phyloP scores from a whole-genome alignment of 2,888 invertebrate species.

The Pristionchus japonicus region DNA sequence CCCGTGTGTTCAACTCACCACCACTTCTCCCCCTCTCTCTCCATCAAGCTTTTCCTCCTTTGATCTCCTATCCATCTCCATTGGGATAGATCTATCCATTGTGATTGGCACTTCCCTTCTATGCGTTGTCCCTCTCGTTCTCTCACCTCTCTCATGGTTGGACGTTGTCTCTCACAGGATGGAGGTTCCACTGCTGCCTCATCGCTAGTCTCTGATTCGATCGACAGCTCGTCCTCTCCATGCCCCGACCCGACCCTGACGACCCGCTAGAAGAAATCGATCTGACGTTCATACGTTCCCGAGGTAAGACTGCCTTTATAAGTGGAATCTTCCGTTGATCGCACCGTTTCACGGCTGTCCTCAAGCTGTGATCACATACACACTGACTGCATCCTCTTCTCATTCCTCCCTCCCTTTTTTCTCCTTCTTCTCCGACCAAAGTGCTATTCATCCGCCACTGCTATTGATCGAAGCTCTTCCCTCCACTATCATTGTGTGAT shows the following conservation, averaged over 20 bases:
- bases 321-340: not conserved
- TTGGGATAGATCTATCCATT: not conserved
- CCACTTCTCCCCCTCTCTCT: not conserved
- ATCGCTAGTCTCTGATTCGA: conserved; percentile 32
- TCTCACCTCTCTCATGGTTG: not conserved
- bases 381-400: not conserved
- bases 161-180: conserved; percentile 35
- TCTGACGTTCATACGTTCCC: conserved; percentile 42
- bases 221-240: conserved; percentile 13
- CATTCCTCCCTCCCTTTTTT: not conserved
- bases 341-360: not conserved
- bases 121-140: conserved; percentile 12
- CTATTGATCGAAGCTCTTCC: not conserved
- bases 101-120: conserved; percentile 40
- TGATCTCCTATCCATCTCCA: conserved; percentile 20
- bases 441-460: conserved; percentile 33
- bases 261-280: conserved; percentile 45
- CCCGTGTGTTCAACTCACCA: conserved; percentile 22
- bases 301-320: not conserved
- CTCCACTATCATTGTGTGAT: conserved; percentile 3
- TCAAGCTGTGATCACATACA: conserved; percentile 25
- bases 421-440: not conserved
- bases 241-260: conserved; percentile 27
- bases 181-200: conserved; percentile 30
- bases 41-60: conserved; percentile 34